A percentile compares a stretch with the other conserved stretches of the same genome.
These are phyloP conservation scores for Ormyrus rosae DNA, from an alignment of 2,888 invertebrate genomes.

Conservation along the genomic window DNA sequence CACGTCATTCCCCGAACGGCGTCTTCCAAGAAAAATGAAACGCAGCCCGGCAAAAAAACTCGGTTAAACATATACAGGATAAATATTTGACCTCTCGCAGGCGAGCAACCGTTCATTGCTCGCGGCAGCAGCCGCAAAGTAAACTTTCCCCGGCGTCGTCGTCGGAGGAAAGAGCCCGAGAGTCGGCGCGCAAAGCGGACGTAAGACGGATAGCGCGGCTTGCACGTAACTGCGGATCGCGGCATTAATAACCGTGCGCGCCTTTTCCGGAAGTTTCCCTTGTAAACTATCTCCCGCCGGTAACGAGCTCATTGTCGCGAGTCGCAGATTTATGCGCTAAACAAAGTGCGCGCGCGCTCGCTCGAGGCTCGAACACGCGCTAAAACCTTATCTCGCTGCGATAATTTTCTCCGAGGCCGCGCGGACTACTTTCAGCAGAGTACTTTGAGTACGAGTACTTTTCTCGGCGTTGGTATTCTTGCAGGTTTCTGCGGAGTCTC, in stretches of 20 bases:
- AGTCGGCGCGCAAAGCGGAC: no score
- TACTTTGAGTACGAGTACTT: not conserved
- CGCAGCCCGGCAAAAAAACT: no score
- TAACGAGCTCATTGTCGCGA: conserved; percentile 50
- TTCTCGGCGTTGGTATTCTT: not conserved
- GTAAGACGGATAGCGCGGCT: no score
- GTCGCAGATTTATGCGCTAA: conserved; percentile 42
- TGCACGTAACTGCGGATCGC: conserved; percentile 6
- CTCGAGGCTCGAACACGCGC: not conserved
- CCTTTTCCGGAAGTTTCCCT: conserved; percentile 3
- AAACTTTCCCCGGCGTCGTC: no score
- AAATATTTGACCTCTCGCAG: no score
- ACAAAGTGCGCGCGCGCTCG: conserved; percentile 16
- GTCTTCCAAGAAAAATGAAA: no score
- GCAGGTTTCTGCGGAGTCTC: no score
- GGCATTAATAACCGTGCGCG: conserved; percentile 35
- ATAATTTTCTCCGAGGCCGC: conserved; percentile 29
- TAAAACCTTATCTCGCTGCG: conserved; percentile 29
- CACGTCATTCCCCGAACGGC: no score
- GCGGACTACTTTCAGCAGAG: not conserved
- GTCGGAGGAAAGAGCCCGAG: no score
- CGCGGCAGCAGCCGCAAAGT: no score
- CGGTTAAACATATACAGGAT: no score
- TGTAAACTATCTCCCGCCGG: conserved; percentile 43
- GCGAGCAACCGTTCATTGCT: no score